phyloP scores from a whole-genome alignment of 2,888 invertebrate genomes.

The Margaritifera margaritifera region DNA sequence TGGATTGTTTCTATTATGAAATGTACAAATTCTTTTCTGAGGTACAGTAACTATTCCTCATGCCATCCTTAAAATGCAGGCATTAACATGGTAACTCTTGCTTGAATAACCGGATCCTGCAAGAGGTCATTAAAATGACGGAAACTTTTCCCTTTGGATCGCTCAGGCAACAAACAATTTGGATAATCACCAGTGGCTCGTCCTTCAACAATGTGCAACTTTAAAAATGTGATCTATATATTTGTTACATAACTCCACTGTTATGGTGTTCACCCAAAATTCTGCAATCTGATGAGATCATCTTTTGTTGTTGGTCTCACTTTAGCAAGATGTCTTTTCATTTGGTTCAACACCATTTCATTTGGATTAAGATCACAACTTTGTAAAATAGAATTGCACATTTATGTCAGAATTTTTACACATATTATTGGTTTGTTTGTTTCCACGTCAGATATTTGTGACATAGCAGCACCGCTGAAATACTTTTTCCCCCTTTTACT shows the following conservation, averaged over 20 bases:
- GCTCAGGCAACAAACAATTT: constrained; percentile 6
- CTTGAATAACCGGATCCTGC: no score
- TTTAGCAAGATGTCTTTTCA: constrained; percentile 6
- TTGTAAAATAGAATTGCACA: constrained; percentile 4
- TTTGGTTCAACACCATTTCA: constrained; percentile 18
- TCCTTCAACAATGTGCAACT: constrained; percentile 11
- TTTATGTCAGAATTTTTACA: no score
- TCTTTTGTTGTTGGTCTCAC: constrained; percentile 6
- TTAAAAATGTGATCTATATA: constrained; percentile 21
- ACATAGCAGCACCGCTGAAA: no score
- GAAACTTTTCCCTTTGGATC: constrained; percentile 12
- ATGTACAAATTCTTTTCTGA: no score
- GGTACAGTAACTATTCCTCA: no score
- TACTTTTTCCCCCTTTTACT: no score
- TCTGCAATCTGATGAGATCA: not conserved
- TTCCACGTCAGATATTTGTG: no score
- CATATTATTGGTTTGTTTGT: no score
- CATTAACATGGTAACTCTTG: no score
- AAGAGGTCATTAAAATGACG: constrained; percentile 1
- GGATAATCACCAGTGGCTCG: constrained; percentile 9
- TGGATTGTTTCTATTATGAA: no score
- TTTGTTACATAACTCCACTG: constrained; percentile 7
- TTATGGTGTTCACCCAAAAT: constrained; percentile 11
- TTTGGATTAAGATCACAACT: constrained; percentile 17
- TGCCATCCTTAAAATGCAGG: no score